phyloP scores from a whole-genome alignment of 2,888 invertebrate species.

The Suillia variegata region DNA sequence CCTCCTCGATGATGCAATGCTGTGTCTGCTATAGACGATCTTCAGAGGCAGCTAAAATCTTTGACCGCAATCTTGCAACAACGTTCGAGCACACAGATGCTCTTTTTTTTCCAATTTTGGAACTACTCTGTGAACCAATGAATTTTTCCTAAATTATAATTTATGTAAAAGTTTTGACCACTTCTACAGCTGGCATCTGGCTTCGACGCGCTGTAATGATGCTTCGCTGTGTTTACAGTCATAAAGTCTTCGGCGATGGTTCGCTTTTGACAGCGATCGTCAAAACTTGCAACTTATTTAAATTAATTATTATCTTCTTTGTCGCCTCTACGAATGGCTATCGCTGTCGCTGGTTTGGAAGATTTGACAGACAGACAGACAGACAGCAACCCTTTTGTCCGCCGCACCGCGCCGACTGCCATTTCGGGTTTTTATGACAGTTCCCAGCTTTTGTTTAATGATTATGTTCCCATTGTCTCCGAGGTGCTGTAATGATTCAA shows the following conservation, averaged over 20 bases:
- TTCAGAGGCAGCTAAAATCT: neutral
- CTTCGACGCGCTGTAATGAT: too few relatives aligned
- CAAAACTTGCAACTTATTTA: constrained; percentile 24
- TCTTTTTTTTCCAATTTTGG: too few relatives aligned
- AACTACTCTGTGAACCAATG: too few relatives aligned
- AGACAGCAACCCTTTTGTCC: too few relatives aligned
- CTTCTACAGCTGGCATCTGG: neutral
- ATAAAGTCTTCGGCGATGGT: constrained; percentile 20
- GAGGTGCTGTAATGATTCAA: constrained; percentile 47
- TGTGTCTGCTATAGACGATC: neutral
- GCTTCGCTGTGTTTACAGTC: constrained; percentile 20
- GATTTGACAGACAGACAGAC: too few relatives aligned
- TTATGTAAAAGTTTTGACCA: neutral
- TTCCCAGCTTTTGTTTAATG: constrained; percentile 42
- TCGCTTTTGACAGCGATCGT: constrained; percentile 19
- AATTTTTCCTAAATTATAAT: neutral
- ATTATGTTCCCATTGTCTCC: constrained; percentile 45
- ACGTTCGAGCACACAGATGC: neutral
- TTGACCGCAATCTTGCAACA: constrained; percentile 4
- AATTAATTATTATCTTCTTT: constrained; percentile 20
- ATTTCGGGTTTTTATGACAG: too few relatives aligned
- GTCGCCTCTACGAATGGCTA: neutral
- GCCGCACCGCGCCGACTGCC: too few relatives aligned
- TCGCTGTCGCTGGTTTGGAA: neutral
- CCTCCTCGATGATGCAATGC: neutral